phyloP scores from a whole-genome alignment of 2,113 vertebrate species.

The Miniopterus natalensis region DNA sequence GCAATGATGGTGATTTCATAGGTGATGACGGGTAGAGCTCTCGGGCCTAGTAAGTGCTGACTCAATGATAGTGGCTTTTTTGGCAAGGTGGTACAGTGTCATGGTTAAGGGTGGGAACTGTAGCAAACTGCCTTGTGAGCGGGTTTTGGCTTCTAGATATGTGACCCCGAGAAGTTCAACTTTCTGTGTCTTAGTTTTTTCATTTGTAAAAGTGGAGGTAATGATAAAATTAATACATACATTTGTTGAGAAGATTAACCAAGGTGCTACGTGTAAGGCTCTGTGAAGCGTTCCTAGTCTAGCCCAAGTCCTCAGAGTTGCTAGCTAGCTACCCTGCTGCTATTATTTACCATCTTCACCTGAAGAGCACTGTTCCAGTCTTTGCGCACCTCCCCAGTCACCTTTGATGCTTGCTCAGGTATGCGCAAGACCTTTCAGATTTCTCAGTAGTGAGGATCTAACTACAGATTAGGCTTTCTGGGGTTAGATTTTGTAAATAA shows the following conservation, averaged over 20 bases:
- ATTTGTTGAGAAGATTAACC: background rate
- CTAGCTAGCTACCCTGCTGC: background rate
- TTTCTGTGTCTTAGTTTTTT: slow-evolving; percentile 14
- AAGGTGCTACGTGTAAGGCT: background rate
- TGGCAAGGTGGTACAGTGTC: background rate
- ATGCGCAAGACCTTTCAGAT: background rate
- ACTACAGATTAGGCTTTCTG: background rate
- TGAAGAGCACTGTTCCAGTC: background rate
- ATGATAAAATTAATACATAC: background rate
- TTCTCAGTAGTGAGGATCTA: background rate
- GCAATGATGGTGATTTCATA: background rate
- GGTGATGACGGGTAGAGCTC: background rate
- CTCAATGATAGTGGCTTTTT: background rate
- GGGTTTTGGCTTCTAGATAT: background rate
- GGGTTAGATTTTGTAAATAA: slow-evolving; percentile 39
- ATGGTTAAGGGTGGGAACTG: background rate
- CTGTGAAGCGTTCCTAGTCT: background rate
- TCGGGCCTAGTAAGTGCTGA: background rate
- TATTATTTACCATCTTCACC: background rate
- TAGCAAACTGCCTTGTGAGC: background rate
- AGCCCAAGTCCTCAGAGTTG: background rate
- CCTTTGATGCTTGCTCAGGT: background rate
- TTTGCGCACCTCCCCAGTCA: background rate
- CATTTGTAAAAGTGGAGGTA: background rate
- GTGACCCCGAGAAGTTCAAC: background rate